Conservation (phyloP, 2,797 vertebrate species). For the Hippoglossus hippoglossus region DNA sequence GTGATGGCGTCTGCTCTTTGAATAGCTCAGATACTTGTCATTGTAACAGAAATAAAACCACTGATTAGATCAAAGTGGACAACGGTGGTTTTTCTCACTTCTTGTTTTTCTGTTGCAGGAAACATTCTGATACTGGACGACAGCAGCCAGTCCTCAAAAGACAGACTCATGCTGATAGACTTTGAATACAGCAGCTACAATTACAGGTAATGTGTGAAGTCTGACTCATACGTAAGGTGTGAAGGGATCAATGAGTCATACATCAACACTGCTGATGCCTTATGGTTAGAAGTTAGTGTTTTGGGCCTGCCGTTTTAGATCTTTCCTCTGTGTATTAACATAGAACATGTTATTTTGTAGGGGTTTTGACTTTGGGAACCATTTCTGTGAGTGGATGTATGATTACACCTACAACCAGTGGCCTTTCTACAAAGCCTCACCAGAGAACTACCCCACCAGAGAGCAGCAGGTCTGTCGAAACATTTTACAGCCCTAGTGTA, state of each 20-base stretch:
- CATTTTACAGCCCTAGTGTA: not conserved
- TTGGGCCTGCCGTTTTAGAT: not conserved
- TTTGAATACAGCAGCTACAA: constrained; percentile 99
- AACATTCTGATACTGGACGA: constrained; percentile 90
- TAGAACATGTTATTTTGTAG: constrained; percentile 60
- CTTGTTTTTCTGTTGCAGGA: constrained; percentile 75
- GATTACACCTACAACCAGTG: constrained; percentile 91
- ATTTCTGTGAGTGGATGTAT: constrained; percentile 97
- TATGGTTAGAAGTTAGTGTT: not conserved
- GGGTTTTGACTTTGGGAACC: constrained; percentile 96
- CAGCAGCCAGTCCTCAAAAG: constrained; percentile 59
- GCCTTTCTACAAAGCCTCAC: constrained; percentile 91
- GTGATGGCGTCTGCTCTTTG: too few species aligned
- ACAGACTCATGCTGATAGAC: constrained; percentile 94
- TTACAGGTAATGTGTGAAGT: constrained; percentile 85
- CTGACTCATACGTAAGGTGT: not conserved
- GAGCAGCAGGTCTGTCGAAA: constrained; percentile 87
- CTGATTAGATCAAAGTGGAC: not conserved
- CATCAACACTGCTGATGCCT: too few species aligned
- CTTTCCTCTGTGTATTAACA: not conserved
- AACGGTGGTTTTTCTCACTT: not conserved
- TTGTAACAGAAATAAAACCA: not conserved
- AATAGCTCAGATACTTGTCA: not conserved
- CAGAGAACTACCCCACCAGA: constrained; percentile 88
- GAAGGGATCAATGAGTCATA: not conserved